Evolutionary conservation across 2,113 vertebrate genomes (phyloP).

Genomic region (Vombatus ursinus): DNA sequence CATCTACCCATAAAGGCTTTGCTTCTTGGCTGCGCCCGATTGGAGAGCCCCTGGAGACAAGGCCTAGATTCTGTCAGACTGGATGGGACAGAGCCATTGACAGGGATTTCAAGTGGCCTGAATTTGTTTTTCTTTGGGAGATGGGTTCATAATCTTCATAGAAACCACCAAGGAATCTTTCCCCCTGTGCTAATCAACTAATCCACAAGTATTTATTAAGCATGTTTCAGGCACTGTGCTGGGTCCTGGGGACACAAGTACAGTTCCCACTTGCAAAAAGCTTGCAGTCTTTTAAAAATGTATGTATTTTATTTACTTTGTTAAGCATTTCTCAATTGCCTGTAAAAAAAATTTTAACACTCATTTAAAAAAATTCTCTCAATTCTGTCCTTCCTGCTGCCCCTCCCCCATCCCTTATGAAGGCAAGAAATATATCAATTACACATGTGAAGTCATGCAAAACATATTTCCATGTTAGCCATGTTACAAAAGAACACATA

Average conservation of each 20-base stretch:
- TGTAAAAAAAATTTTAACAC: not conserved
- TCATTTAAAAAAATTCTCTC: not conserved
- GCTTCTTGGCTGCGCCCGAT: constrained; percentile 8
- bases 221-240: not conserved
- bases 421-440: not conserved
- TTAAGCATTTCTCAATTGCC: not conserved
- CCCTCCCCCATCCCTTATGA: not conserved
- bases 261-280: too few relatives aligned
- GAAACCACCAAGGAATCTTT: not conserved
- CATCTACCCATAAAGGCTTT: not conserved
- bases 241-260: not conserved
- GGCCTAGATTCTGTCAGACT: constrained; percentile 10
- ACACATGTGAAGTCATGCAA: not conserved
- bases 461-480: too few relatives aligned
- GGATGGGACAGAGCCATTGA: accelerated
- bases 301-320: not conserved
- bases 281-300: not conserved
- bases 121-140: not conserved
- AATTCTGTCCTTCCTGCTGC: not conserved
- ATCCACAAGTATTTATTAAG: not conserved
- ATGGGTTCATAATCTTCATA: not conserved
- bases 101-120: not conserved
- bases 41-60: not conserved
- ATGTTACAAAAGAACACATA: not conserved
- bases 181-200: not conserved